These are phyloP conservation scores for Colostygia pectinataria DNA, from an alignment of 2,888 invertebrate genomes.

Conservation along the genomic window DNA sequence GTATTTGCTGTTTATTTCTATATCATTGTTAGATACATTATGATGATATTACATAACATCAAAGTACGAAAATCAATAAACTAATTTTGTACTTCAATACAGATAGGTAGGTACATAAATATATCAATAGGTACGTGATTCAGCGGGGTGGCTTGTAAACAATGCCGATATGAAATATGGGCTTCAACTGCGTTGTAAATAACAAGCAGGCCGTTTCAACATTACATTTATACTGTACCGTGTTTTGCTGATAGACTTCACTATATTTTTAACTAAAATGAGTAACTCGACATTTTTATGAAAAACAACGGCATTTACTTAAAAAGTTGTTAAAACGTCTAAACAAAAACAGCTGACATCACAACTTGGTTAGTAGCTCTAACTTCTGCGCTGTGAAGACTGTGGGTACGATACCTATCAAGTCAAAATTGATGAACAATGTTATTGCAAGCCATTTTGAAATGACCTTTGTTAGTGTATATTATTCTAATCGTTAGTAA, in stretches of 20 bases:
- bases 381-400: too few species aligned
- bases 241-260: not conserved
- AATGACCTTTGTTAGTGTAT: constrained; percentile 1
- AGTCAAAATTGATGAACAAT: too few species aligned
- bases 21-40: too few species aligned
- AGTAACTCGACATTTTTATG: too few species aligned
- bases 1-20: too few species aligned
- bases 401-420: too few species aligned
- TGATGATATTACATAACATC: too few species aligned
- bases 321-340: too few species aligned
- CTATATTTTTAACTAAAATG: not conserved
- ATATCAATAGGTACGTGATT: constrained; percentile 46
- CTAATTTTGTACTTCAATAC: constrained; percentile 15
- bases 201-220: constrained; percentile 47
- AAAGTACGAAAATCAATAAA: constrained; percentile 12
- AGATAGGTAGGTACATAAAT: constrained; percentile 21
- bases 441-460: too few species aligned
- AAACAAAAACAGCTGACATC: too few species aligned
- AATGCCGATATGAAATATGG: constrained; percentile 63
- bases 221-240: constrained; percentile 36
- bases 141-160: constrained; percentile 53
- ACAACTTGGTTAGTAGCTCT: too few species aligned
- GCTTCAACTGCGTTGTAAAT: constrained; percentile 55
- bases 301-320: too few species aligned
- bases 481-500: not conserved